Evolutionary conservation across 2,888 invertebrate species (phyloP).

Genomic region (Dasysyrphus albostriatus): DNA sequence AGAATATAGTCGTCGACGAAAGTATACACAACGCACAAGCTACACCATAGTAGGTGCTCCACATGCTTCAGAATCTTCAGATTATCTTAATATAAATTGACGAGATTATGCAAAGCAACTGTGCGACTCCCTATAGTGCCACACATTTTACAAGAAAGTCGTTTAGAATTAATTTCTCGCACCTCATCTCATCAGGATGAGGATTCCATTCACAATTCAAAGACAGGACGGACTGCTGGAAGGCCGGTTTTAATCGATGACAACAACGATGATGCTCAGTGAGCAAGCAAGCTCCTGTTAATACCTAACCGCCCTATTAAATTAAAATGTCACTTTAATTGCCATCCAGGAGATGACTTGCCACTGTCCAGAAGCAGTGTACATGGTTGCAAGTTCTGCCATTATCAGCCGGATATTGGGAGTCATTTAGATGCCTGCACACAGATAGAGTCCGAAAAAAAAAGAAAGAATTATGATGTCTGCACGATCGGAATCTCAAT

Average conservation of each 20-base stretch:
- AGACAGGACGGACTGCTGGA: constrained; percentile 15
- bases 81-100: constrained; percentile 56
- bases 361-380: constrained; percentile 15
- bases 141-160: constrained; percentile 61
- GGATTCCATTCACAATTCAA: constrained; percentile 33
- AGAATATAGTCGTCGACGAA: background rate
- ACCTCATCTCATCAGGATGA: constrained; percentile 42
- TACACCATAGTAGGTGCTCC: background rate
- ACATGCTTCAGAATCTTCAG: constrained; percentile 27
- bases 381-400: constrained; percentile 40
- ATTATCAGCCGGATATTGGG: constrained; percentile 69
- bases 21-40: background rate
- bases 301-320: constrained; percentile 68
- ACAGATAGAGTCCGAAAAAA: constrained; percentile 52
- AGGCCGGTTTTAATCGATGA: constrained; percentile 58
- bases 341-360: constrained; percentile 47
- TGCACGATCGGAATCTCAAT: constrained; percentile 63
- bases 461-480: constrained; percentile 60
- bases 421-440: constrained; percentile 64
- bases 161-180: constrained; percentile 71
- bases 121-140: constrained; percentile 46
- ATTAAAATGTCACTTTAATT: constrained; percentile 75
- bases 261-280: constrained; percentile 41
- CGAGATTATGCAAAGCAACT: constrained; percentile 64
- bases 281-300: constrained; percentile 60